phyloP scores from a whole-genome alignment of 92 coral and sea anemone species.

The Porites divaricata region DNA sequence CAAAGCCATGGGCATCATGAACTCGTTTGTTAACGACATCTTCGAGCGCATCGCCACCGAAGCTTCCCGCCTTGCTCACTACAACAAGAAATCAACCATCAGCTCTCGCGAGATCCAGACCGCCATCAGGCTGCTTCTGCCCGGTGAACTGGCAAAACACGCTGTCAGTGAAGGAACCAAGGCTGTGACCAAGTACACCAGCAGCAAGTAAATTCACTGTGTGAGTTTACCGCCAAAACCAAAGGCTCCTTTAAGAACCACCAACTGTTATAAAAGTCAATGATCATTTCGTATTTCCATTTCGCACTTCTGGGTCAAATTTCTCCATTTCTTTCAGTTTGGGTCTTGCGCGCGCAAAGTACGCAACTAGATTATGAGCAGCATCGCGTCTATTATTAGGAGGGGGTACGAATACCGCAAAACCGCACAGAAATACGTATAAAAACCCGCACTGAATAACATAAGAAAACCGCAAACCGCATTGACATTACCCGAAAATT shows the following conservation, averaged over 20 bases:
- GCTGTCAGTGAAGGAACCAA: constrained; percentile 98
- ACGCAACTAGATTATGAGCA: no score
- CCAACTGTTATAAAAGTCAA: constrained; percentile 45
- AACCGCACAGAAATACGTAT: no score
- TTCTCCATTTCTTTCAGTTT: no score
- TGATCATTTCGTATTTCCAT: neutral
- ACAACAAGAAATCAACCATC: constrained; percentile 88
- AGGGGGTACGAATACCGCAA: no score
- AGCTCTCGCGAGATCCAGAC: constrained; percentile 94
- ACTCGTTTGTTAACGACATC: constrained; percentile 87
- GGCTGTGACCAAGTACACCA: constrained; percentile 98
- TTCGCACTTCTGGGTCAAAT: no score
- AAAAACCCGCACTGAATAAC: no score
- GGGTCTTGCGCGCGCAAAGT: no score
- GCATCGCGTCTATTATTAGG: no score
- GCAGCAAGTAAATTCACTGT: constrained; percentile 71
- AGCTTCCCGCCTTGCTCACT: constrained; percentile 80
- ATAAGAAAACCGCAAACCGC: no score
- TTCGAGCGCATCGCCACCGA: constrained; percentile 86
- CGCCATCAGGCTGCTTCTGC: constrained; percentile 77
- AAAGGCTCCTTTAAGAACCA: constrained; percentile 91
- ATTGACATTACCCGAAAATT: no score
- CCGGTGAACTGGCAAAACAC: constrained; percentile 86
- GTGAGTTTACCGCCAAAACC: constrained; percentile 46
- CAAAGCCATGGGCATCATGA: constrained; percentile 92